These are phyloP conservation scores for Ophthalmolycus amberensis DNA, from an alignment of 2,113 vertebrate genomes.

Conservation along the genomic window DNA sequence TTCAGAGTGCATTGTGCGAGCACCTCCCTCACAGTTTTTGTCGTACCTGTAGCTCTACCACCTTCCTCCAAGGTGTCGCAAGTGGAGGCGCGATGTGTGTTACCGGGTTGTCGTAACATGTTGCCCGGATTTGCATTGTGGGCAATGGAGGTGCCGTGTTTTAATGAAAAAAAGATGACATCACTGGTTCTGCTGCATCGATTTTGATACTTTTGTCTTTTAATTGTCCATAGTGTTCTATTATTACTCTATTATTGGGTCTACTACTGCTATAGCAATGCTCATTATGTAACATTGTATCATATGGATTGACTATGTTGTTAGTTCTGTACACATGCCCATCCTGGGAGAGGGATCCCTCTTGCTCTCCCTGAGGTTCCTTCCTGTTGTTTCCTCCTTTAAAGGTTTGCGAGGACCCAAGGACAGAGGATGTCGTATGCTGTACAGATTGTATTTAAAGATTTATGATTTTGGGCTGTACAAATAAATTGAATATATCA, in stretches of 20 bases:
- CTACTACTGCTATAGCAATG: neutral
- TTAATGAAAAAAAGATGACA: neutral
- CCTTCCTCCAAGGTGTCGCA: constrained; percentile 8
- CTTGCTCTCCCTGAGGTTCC: neutral
- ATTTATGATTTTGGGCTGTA: neutral
- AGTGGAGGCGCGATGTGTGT: constrained; percentile 28
- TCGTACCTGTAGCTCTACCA: constrained; percentile 21
- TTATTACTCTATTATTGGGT: neutral
- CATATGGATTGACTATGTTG: no score
- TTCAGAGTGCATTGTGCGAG: neutral
- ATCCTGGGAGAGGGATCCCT: neutral
- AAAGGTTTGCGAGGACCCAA: neutral
- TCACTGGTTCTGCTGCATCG: neutral
- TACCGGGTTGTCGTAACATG: constrained; percentile 12
- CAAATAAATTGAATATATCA: neutral
- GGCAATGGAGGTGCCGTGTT: neutral
- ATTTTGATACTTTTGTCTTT: neutral
- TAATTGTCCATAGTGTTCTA: neutral
- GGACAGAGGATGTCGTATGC: neutral
- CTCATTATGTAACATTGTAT: no score
- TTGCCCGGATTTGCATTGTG: constrained; percentile 9
- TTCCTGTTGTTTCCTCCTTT: no score
- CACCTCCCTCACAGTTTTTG: constrained; percentile 5
- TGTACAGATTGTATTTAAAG: neutral
- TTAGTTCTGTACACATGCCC: neutral